phyloP scores from a whole-genome alignment of 2,113 vertebrate species.

The Elgaria multicarinata region DNA sequence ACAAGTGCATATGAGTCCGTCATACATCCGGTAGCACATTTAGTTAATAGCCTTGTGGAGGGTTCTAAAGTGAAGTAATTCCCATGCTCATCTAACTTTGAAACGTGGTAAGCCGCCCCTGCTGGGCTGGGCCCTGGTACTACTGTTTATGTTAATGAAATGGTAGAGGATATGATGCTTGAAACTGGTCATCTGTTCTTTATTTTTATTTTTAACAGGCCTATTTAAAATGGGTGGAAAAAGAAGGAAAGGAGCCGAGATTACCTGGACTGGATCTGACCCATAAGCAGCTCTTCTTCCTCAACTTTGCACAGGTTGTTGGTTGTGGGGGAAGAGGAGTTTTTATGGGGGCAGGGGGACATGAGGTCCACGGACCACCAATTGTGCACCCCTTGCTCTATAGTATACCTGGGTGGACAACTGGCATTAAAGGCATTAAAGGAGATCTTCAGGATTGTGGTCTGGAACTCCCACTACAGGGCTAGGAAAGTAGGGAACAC shows the following conservation, averaged over 20 bases:
- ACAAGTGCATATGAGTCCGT: too few relatives aligned
- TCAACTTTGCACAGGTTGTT: constrained; percentile 94
- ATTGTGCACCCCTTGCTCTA: too few relatives aligned
- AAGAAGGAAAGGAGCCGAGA: constrained; percentile 84
- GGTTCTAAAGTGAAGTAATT: too few relatives aligned
- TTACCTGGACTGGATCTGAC: constrained; percentile 91
- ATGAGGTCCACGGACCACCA: too few relatives aligned
- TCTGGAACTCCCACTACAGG: background rate
- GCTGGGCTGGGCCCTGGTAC: too few relatives aligned
- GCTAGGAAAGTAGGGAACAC: constrained; percentile 2
- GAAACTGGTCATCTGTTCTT: too few relatives aligned
- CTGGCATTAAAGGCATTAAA: rapidly evolving
- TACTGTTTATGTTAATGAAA: too few relatives aligned
- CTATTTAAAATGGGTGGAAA: constrained; percentile 90
- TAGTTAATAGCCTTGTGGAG: too few relatives aligned
- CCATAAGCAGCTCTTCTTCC: constrained; percentile 94
- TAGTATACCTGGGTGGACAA: background rate
- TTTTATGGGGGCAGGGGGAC: background rate
- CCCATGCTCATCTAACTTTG: too few relatives aligned
- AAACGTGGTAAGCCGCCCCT: too few relatives aligned
- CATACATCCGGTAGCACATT: too few relatives aligned
- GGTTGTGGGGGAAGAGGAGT: background rate
- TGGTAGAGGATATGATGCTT: background rate
- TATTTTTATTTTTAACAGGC: constrained; percentile 79
- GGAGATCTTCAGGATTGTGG: too few relatives aligned